These are phyloP conservation scores for Eublepharis macularius DNA, from an alignment of 2,113 vertebrate species.

Conservation along the genomic window DNA sequence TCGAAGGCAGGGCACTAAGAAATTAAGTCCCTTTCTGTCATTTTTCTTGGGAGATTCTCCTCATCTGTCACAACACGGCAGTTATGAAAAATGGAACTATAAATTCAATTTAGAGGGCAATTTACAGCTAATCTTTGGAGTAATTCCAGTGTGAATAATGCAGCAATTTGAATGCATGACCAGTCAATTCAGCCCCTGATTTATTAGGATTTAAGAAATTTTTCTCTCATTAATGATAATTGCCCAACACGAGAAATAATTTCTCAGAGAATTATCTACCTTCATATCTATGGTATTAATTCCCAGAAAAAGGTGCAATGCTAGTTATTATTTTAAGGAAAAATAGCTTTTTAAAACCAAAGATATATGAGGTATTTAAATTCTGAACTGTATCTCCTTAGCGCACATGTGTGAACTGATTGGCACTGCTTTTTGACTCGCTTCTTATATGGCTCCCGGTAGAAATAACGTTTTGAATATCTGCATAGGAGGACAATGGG, in stretches of 20 bases:
- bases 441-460: constrained; percentile 66
- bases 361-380: constrained; percentile 69
- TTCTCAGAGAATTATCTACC: constrained; percentile 70
- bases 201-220: constrained; percentile 79
- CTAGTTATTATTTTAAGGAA: constrained; percentile 60
- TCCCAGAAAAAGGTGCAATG: constrained; percentile 60
- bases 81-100: constrained; percentile 85
- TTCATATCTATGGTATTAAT: constrained; percentile 63
- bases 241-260: constrained; percentile 79
- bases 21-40: constrained; percentile 74
- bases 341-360: constrained; percentile 55
- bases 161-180: constrained; percentile 82
- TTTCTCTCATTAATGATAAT: constrained; percentile 81
- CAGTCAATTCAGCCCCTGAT: constrained; percentile 78
- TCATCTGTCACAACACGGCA: constrained; percentile 80
- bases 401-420: constrained; percentile 69
- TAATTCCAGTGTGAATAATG: constrained; percentile 86
- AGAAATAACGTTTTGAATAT: constrained; percentile 77
- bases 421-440: constrained; percentile 60
- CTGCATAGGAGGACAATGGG: constrained; percentile 71
- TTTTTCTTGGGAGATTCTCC: constrained; percentile 73
- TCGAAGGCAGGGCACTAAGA: constrained; percentile 64
- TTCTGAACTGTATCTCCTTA: constrained; percentile 69
- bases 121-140: constrained; percentile 84
- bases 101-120: constrained; percentile 85